Percentiles rank a stretch among this genome's conserved stretches.
These are phyloP conservation scores for Eubasilissa regina DNA, from an alignment of 1,140 invertebrate species.

Conservation along the genomic window DNA sequence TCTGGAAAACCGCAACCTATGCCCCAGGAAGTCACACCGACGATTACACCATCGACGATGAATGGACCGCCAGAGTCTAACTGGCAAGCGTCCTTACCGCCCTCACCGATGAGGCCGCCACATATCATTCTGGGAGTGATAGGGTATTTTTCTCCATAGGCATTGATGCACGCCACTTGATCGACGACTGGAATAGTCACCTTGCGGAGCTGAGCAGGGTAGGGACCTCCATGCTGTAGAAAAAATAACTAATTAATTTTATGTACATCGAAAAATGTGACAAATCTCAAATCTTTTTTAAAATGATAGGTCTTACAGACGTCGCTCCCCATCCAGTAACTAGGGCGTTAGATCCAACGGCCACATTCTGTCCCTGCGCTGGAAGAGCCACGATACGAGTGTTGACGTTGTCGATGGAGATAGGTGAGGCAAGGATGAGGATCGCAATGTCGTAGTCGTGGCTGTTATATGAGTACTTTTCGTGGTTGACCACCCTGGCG, in stretches of 20 bases:
- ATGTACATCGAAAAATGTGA: neutral
- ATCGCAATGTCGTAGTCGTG: conserved; percentile 48
- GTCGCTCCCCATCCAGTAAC: conserved; percentile 68
- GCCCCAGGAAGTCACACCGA: conserved; percentile 73
- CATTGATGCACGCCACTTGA: conserved; percentile 60
- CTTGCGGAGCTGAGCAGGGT: conserved; percentile 63
- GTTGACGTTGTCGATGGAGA: conserved; percentile 19
- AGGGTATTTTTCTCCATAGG: conserved; percentile 59
- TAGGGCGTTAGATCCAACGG: conserved; percentile 58
- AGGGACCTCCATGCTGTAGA: neutral
- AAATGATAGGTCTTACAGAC: conserved; percentile 5
- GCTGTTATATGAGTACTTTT: neutral
- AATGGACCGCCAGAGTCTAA: conserved; percentile 78
- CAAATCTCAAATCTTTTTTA: neutral
- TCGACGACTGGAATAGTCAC: conserved; percentile 67
- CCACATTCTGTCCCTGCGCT: conserved; percentile 53
- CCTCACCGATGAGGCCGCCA: conserved; percentile 71
- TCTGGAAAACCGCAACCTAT: conserved; percentile 67
- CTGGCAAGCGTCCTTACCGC: conserved; percentile 67
- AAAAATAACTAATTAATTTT: neutral
- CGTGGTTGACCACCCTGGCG: conserved; percentile 8
- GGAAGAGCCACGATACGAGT: conserved; percentile 42
- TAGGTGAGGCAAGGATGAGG: conserved; percentile 5
- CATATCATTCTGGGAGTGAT: conserved; percentile 80
- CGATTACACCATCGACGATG: conserved; percentile 70